These are phyloP conservation scores for Eumeta japonica DNA, from an alignment of 1,140 invertebrate genomes.

Conservation along the genomic window DNA sequence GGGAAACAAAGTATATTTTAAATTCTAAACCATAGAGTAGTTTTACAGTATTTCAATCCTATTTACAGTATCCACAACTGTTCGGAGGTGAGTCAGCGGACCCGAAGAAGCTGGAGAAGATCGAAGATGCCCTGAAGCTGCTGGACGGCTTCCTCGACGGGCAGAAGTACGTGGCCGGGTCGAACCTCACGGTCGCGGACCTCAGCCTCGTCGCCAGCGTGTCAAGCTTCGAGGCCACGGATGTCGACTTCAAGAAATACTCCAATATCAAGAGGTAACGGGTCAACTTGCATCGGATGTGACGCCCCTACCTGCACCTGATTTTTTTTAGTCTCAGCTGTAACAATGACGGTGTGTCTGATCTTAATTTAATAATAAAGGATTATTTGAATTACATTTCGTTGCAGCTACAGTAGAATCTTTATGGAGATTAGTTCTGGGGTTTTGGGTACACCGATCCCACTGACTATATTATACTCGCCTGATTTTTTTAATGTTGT, in stretches of 20 bases:
- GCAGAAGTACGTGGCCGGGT: constrained; percentile 65
- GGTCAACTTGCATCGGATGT: too few species aligned
- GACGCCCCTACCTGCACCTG: too few species aligned
- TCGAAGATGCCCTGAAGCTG: constrained; percentile 63
- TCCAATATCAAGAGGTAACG: constrained; percentile 62
- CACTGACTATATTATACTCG: background rate
- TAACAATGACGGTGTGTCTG: too few species aligned
- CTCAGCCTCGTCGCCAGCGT: constrained; percentile 61
- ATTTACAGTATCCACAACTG: constrained; percentile 69
- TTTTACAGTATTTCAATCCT: too few species aligned
- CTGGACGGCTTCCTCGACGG: constrained; percentile 69
- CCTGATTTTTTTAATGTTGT: constrained; percentile 7
- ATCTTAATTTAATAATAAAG: too few species aligned
- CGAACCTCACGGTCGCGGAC: constrained; percentile 73
- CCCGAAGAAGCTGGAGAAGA: constrained; percentile 63
- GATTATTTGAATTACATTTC: too few species aligned
- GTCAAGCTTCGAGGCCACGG: constrained; percentile 66
- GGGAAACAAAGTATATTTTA: too few species aligned
- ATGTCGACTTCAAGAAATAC: constrained; percentile 67
- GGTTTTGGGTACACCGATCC: background rate
- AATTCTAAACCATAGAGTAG: too few species aligned
- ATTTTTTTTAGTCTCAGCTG: too few species aligned
- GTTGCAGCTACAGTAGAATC: background rate
- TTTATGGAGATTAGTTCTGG: too few species aligned
- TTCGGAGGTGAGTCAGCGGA: constrained; percentile 66